phyloP scores from a whole-genome alignment of 1,140 invertebrate genomes.

The fruit fly (Drosophila melanogaster) region DNA sequence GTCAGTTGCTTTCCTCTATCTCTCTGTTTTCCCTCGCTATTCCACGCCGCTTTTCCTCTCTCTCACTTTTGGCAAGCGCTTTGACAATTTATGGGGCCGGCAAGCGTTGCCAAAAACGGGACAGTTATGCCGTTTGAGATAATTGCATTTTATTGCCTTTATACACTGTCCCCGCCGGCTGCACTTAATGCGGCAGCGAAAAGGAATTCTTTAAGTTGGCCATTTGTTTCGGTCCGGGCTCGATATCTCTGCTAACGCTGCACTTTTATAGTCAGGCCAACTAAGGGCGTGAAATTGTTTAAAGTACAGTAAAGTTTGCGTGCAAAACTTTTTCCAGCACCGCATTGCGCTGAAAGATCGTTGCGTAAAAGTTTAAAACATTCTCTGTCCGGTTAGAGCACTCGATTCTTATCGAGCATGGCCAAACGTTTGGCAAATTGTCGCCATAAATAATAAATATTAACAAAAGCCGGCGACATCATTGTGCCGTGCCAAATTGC shows the following conservation, averaged over 20 bases:
- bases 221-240: slow-evolving; percentile 30
- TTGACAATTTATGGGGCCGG: slow-evolving; percentile 68
- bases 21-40: slow-evolving; percentile 1
- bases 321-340: slow-evolving; percentile 22
- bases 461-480: slow-evolving; percentile 45
- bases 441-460: slow-evolving; percentile 56
- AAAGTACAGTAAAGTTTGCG: slow-evolving; percentile 35
- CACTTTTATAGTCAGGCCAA: slow-evolving; percentile 62
- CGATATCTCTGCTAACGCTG: slow-evolving; percentile 21
- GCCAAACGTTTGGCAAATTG: slow-evolving; percentile 49
- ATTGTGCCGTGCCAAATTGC: slow-evolving; percentile 47
- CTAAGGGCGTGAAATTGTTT: slow-evolving; percentile 70
- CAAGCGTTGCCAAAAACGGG: slow-evolving; percentile 73
- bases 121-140: slow-evolving; percentile 80
- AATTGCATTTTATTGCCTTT: slow-evolving; percentile 81
- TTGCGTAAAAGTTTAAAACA: slow-evolving; percentile 53
- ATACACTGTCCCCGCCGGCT: slow-evolving; percentile 60
- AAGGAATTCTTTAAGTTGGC: slow-evolving; percentile 63
- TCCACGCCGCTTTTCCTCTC: not conserved
- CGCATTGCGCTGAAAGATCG: slow-evolving; percentile 33
- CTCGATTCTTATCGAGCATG: slow-evolving; percentile 34
- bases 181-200: slow-evolving; percentile 65
- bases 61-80: slow-evolving; percentile 58
- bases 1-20: slow-evolving; percentile 20
- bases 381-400: not conserved